Base-by-base conservation (phyloP, 2,888 invertebrate species). In the Sphaeridia pumilis region DNA sequence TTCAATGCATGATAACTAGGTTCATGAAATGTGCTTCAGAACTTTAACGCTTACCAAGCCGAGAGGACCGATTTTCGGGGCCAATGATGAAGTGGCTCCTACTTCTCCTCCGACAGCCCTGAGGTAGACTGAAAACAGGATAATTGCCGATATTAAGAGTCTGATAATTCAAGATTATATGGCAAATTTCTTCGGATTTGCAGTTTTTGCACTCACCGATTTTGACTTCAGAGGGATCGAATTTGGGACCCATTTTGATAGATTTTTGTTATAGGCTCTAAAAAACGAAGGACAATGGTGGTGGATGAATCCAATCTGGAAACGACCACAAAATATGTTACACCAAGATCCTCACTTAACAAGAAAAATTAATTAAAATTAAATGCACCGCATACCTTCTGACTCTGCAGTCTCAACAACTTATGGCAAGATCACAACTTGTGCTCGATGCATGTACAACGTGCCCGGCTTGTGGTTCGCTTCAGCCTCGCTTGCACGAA, bases 41-140 rank as follows among this genome's bases (percentile, higher is more conserved):
- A n/a, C n/a, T 3, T 25, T 25, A 65, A 79, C n/a, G n/a, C 86
- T 82, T 74, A 93, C 93, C 80, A 98, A 77, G 81, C 98, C 98
- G 57, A 98, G 80, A 27, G 98, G 98, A 82, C 98, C 98, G 68
- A 98, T 97, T 79, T 98, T 98, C 41, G 98, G 98, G 65, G 98
- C 98, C 71, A 98, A 79, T 12, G 97, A 90, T 50, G 98, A 94
- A 58, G 98, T 98, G 60, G 98, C 98, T 70, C 97, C 97, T 48
- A 98, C 94, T 82, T 98, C 98, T 69, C 98, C 98, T 69, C 98
- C 98, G 65, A 98, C 94, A 73, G 94, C 95, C 74, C 93, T 81
- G 71, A 98, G 76, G 75, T 82, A 94, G 57, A 98, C 97, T 95
- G 73, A 35, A 34, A 35, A 35, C 26, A 7, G 22, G 17, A n/a